Evolutionary conservation across 2,888 invertebrate species (phyloP), one percentile per base, ranked within the genome.

Genomic region (Mesorhabditis sp.): DNA sequence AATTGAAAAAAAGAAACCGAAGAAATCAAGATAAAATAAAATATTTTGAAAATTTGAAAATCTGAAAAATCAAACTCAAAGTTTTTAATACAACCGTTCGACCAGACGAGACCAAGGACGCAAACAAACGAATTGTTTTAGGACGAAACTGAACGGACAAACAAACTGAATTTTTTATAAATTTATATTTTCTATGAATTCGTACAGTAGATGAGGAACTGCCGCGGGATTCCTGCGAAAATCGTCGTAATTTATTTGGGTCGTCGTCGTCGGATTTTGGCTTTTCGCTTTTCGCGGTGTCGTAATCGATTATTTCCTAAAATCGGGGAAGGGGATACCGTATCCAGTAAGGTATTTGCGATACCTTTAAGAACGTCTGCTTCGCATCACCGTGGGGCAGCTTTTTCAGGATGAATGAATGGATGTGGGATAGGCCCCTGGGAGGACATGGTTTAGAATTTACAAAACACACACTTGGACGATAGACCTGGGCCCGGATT

Each of bases 361-460:
- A 13, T 50, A 50, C 77, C 44, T 74, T 68, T 63, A 82, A 72
- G 67, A 82, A 82, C 66, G 80, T 81, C 58, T 84, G 76, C 67
- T 80, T 80, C 62, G 83, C 81, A 50, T 74, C 74, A 13, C 83
- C 82, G 45, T 75, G 73, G 5, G 83, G 82, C 69, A 84, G 74
- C 50, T 76, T 75, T 43, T 74, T 76, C 42, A 83, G 67, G 15
- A 84, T 80, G 72, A 81, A 84, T 15, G 75, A 71, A 71, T 83
- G 84, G 50, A 84, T 82, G 62, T 80, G 77, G 28, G 82, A 82
- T 62, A 79, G 43, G 62, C 62, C 43, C 15, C 45, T 62, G 10
- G 15, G 28, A 28, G 67, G 28, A 28, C 28, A 28, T 2, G 28
- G 28, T 28, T 28, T 28, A 28, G 28, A 28, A 28, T 28, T 28